Evolutionary conservation across 2,797 vertebrate genomes (phyloP), one percentile per base, ranked within the genome.

Genomic region (Channa striata): DNA sequence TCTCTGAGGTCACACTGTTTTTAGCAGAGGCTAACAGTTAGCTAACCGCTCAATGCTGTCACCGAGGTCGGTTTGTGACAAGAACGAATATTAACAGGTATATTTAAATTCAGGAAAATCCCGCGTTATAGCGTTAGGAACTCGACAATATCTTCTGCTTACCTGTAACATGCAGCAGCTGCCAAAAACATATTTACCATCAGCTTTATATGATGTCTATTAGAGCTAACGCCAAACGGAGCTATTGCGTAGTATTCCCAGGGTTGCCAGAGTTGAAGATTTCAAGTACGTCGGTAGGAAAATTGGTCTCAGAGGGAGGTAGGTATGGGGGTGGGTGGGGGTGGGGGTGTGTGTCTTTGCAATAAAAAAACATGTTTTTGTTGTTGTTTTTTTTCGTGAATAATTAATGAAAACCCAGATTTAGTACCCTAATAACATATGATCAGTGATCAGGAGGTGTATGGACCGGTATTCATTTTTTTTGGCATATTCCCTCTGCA

Each of bases 201-300:
- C 11, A 40, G 6, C 54, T 23, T 43, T 37, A 21, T 4, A 48
- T 7, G 17, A 25, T 17, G 30, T n/a, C n/a, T 34, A 12, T 36
- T 17, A 0, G 25, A 48, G 20, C 39, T 16, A 30, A 58, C 34
- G 4, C n/a, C 20, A 37, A 50, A 43, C 52, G 19, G 20, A 11
- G 16, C 2, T 19, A 30, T 43, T 25, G 19, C 3, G 3, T 17
- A 0, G 16, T 0, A 48, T 44, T n/a, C 2, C 8, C 0, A 0
- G 40, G 8, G 85, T 81, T 87, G 87, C 85, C 83, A 87, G 83
- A 3, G 83, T 66, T 36, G 36, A 60, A 3, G 0, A 36, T 57
- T 68, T 72, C 33, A 74, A 67, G 69, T 46, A 58, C 23, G 3
- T 36, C 6, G 0, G 3, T 36, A 5, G 0, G 1, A 37, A 46